These are phyloP conservation scores for Gymnogyps californianus DNA, from an alignment of 2,113 vertebrate genomes.

Conservation along the genomic window DNA sequence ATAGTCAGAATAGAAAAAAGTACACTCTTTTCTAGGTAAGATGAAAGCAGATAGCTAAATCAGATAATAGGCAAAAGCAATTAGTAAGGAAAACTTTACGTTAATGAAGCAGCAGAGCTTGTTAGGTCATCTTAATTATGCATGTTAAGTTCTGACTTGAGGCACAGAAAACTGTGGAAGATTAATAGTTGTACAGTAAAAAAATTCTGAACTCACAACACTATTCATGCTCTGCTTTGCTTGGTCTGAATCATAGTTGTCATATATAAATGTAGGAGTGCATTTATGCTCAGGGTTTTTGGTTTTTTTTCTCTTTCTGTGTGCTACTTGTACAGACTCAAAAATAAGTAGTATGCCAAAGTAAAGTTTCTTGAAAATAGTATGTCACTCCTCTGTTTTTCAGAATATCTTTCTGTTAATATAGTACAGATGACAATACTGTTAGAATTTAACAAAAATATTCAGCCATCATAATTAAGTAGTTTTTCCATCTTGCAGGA, in stretches of 20 bases:
- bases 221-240: constrained; percentile 40
- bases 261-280: not conserved
- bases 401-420: not conserved
- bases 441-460: not conserved
- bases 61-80: constrained; percentile 76
- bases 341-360: not conserved
- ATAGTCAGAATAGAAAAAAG: constrained; percentile 43
- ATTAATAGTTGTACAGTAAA: constrained; percentile 70
- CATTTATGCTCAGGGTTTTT: not conserved
- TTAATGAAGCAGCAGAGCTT: constrained; percentile 78
- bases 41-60: constrained; percentile 75
- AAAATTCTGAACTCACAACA: constrained; percentile 59
- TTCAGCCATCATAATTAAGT: not conserved
- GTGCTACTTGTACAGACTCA: not conserved
- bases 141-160: constrained; percentile 77
- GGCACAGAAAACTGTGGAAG: constrained; percentile 65
- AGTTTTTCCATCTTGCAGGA: not conserved
- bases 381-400: not conserved
- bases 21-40: constrained; percentile 57
- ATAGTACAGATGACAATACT: not conserved
- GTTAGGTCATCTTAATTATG: constrained; percentile 83
- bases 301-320: not conserved
- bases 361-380: not conserved
- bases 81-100: constrained; percentile 79
- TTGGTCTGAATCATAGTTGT: not conserved